These are phyloP conservation scores for Urocyon cinereoargenteus DNA, from an alignment of 2,797 vertebrate species.

Conservation along the genomic window DNA sequence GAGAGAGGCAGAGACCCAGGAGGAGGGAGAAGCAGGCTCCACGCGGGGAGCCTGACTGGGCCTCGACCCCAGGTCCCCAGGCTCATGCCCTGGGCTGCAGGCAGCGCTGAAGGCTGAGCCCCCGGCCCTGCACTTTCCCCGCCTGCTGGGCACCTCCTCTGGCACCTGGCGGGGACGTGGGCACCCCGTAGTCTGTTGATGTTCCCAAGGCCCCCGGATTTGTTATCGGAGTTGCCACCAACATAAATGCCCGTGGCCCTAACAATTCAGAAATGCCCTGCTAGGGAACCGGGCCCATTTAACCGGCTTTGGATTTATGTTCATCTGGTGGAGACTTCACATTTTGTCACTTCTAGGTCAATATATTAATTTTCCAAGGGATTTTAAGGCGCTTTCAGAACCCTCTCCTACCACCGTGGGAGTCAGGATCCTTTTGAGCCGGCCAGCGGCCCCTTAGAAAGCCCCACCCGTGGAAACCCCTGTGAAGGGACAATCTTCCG, in stretches of 20 bases:
- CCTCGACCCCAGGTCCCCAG: no score
- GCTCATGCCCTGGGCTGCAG: no score
- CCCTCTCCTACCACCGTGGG: not conserved
- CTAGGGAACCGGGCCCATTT: not conserved
- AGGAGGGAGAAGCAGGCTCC: no score
- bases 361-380: slow-evolving; percentile 14
- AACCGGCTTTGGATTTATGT: slow-evolving; percentile 52
- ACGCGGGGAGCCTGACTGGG: no score
- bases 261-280: slow-evolving; percentile 8
- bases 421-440: not conserved
- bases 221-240: slow-evolving; percentile 81
- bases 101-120: no score
- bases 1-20: no score
- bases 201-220: slow-evolving; percentile 81
- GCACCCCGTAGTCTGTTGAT: slow-evolving; percentile 87
- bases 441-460: not conserved
- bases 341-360: slow-evolving; percentile 48
- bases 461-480: not conserved
- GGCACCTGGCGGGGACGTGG: slow-evolving; percentile 86
- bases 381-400: slow-evolving; percentile 36
- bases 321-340: not conserved
- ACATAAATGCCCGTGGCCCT: not conserved
- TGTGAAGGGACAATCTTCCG: not conserved
- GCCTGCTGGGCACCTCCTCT: no score
- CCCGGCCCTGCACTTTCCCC: no score